These are phyloP conservation scores for Sorex araneus DNA, from an alignment of 2,113 vertebrate species.

Conservation along the genomic window DNA sequence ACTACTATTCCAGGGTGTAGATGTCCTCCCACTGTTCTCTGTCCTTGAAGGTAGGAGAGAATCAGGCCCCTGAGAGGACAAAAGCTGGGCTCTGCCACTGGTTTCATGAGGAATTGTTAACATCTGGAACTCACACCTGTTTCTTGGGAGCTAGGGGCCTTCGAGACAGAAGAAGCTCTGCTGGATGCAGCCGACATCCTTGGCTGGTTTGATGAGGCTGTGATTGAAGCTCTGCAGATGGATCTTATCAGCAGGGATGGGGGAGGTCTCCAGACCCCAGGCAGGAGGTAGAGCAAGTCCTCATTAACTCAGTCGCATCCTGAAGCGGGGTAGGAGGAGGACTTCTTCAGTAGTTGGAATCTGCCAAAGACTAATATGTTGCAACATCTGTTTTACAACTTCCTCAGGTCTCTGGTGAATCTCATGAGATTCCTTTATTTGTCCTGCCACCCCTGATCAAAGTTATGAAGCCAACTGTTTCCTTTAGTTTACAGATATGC, in stretches of 20 bases:
- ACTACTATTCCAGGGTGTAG: background rate
- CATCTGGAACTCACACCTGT: background rate
- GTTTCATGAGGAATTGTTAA: background rate
- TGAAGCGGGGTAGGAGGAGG: background rate
- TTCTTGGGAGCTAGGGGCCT: background rate
- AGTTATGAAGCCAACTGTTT: constrained; percentile 86
- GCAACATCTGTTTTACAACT: constrained; percentile 84
- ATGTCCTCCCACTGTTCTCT: background rate
- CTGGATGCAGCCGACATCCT: background rate
- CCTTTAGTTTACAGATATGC: background rate
- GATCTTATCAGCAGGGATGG: accelerated
- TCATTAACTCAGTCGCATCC: background rate
- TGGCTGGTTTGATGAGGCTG: background rate
- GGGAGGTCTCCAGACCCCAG: accelerated
- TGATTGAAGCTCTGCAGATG: background rate
- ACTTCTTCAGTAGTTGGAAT: constrained; percentile 68
- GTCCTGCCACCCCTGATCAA: constrained; percentile 62
- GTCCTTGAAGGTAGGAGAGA: background rate
- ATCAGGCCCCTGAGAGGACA: too few species aligned
- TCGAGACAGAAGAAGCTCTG: background rate
- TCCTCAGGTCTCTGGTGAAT: constrained; percentile 75
- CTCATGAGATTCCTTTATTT: constrained; percentile 84
- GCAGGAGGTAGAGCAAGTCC: background rate
- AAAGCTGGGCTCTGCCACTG: background rate
- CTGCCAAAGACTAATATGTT: constrained; percentile 83